Evolutionary conservation across 2,797 vertebrate genomes (phyloP), one percentile per base, ranked within the genome.

Genomic region (Momotus momota): DNA sequence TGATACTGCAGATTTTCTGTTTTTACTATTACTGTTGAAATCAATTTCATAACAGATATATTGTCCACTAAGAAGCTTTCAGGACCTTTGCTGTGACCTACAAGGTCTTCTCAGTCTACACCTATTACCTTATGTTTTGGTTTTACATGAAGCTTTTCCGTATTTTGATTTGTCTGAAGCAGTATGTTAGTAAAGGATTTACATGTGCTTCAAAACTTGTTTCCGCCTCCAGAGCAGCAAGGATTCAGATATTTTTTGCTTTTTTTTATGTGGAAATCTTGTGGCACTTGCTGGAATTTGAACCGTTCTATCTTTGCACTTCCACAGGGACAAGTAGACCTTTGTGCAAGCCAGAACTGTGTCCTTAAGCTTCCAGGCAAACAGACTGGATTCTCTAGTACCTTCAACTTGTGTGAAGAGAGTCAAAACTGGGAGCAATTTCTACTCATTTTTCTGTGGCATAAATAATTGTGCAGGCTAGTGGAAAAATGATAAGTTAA

Each of bases 401-500:
- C 57, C 73, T 95, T 57, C 7, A 9, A 90, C 14, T 69, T 33
- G 1, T 86, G 60, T 86, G 62, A 81, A 60, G 45, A 70, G 16
- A 62, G 45, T 66, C 73, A 55, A 55, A 93, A 77, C 38, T 86
- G n/a, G 38, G 71, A 94, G 33, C 52, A 60, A 73, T 94, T 96
- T 81, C 58, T 90, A 3, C 46, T 81, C 6, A 7, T 94, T 96
- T 94, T 93, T 31, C 62, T 93, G 82, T 84, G 89, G 51, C 91
- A 64, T 38, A 88, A 93, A 88, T 86, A 45, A 75, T 88, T 84
- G 40, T 88, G 58, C 62, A 90, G 94, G 38, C 79, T 70, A 93
- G 38, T 77, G 67, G 82, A 95, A 94, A 96, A 96, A 93, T 64
- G 40, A 5, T 72, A 81, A 88, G 73, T 88, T 72, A 72, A 55